phyloP scores from a whole-genome alignment of 1,140 invertebrate genomes.

The Sycophila sp. region DNA sequence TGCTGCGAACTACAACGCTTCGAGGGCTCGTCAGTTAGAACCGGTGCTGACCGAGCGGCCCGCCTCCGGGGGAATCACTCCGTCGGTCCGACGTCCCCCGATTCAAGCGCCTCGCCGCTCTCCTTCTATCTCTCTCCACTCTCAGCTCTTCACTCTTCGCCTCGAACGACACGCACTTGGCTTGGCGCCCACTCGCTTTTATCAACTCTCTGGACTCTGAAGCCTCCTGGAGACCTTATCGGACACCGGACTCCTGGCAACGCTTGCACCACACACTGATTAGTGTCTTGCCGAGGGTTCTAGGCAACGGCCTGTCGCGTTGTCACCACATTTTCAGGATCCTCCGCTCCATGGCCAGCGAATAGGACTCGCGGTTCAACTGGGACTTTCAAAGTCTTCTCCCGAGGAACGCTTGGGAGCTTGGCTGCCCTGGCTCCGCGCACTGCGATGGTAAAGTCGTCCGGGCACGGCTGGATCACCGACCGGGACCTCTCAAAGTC shows the following conservation, averaged over 20 bases:
- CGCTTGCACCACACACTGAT: constrained; percentile 54
- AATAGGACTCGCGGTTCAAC: not conserved
- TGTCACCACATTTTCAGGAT: constrained; percentile 64
- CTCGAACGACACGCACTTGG: not conserved
- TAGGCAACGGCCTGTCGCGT: constrained; percentile 50
- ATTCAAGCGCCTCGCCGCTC: not conserved
- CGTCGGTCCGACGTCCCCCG: too few relatives aligned
- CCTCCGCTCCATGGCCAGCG: constrained; percentile 54
- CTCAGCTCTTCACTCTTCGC: too few relatives aligned
- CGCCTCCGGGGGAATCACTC: too few relatives aligned
- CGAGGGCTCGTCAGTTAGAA: not conserved
- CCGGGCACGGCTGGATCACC: not conserved
- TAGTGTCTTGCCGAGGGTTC: constrained; percentile 58
- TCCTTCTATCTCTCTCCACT: not conserved
- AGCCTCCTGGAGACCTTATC: too few relatives aligned
- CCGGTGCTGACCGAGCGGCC: not conserved
- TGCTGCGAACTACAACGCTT: too few relatives aligned
- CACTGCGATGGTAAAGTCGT: not conserved
- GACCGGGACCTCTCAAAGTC: constrained; percentile 36
- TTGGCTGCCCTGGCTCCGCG: too few relatives aligned
- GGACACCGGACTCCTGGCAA: too few relatives aligned
- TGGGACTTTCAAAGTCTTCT: too few relatives aligned
- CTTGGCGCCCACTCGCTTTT: too few relatives aligned
- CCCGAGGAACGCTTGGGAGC: too few relatives aligned
- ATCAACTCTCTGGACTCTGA: too few relatives aligned